Evolutionary conservation across 2,888 invertebrate genomes (phyloP).

Genomic region (Ypsolopha scabrella): DNA sequence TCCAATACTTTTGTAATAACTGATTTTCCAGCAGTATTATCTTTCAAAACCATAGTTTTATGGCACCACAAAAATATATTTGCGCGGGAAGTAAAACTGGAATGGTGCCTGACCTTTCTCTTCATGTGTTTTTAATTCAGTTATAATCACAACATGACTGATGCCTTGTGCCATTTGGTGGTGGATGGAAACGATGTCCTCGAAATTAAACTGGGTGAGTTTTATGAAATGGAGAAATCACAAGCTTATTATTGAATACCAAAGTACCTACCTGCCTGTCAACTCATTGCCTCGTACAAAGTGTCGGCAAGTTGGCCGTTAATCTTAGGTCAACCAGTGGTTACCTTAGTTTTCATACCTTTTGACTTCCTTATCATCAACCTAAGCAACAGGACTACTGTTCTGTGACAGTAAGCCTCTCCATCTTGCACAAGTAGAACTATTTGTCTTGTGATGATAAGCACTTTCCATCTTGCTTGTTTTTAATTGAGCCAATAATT

Average conservation of each 20-base stretch:
- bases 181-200: constrained; percentile 70
- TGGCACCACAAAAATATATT: constrained; percentile 10
- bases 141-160: constrained; percentile 41
- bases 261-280: too few species aligned
- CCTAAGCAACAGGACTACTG: too few species aligned
- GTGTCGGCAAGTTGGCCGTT: too few species aligned
- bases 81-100: constrained; percentile 29
- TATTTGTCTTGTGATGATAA: background rate
- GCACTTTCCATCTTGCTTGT: background rate
- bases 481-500: too few species aligned
- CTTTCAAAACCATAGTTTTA: background rate
- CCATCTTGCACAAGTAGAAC: too few species aligned
- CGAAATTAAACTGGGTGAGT: constrained; percentile 65
- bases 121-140: constrained; percentile 2
- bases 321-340: too few species aligned
- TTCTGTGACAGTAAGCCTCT: too few species aligned
- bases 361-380: too few species aligned
- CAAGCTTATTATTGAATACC: too few species aligned
- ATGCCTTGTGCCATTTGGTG: constrained; percentile 59
- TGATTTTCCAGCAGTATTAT: background rate
- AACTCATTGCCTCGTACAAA: too few species aligned
- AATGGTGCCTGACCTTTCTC: constrained; percentile 13
- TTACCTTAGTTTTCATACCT: too few species aligned
- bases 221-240: too few species aligned
- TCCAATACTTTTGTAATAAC: background rate